Conservation (phyloP, 2,797 vertebrate genomes). For the Aselliscus stoliczkanus region DNA sequence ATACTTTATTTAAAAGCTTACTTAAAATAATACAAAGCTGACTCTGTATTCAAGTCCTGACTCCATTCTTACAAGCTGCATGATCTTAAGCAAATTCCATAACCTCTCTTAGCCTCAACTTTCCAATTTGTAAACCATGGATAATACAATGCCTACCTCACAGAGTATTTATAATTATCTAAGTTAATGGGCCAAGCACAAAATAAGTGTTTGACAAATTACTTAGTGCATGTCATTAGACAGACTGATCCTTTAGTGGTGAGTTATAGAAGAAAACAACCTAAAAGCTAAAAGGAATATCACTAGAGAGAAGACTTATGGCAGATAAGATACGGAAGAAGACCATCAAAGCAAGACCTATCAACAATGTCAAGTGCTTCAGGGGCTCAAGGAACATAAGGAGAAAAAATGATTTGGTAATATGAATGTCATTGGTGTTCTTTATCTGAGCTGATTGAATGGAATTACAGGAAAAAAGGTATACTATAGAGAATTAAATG, state of each 20-base stretch:
- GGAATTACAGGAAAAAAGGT: not conserved
- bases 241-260: not conserved
- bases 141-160: not conserved
- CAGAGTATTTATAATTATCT: not conserved
- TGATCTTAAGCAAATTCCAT: not conserved
- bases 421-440: not conserved
- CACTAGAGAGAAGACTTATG: not conserved
- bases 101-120: not conserved
- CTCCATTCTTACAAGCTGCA: not conserved
- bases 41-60: not conserved
- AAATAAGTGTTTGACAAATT: conserved; percentile 20
- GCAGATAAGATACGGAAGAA: not conserved
- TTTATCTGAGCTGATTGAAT: not conserved
- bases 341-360: not conserved
- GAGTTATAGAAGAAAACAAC: not conserved
- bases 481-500: not conserved
- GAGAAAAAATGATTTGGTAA: not conserved
- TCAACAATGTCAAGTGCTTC: not conserved
- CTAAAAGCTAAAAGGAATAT: not conserved
- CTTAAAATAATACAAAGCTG: not conserved
- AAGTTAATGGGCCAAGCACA: not conserved
- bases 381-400: not conserved
- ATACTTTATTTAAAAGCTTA: not conserved
- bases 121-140: not conserved
- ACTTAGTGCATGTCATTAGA: not conserved